Conservation (phyloP, 1,140 invertebrate genomes). For the Bombus haemorrhoidalis region DNA sequence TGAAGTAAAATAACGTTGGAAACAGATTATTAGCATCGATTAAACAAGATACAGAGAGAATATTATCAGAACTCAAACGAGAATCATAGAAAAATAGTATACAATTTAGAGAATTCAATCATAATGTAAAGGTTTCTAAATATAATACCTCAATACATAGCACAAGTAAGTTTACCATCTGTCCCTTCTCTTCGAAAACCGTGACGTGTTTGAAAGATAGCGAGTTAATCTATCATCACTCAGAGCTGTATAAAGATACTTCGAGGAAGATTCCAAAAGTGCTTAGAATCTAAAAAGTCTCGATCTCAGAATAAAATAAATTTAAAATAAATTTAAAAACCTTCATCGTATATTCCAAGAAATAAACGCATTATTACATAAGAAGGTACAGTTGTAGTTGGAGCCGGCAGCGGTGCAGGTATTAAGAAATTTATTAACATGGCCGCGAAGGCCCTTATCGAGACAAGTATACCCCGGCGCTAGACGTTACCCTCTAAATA, state of each 20-base stretch:
- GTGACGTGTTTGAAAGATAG: neutral
- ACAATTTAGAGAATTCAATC: no score
- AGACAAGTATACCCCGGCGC: slow-evolving; percentile 42
- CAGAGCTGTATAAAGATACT: neutral
- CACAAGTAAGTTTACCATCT: neutral
- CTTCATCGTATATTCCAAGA: neutral
- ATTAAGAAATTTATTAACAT: slow-evolving; percentile 54
- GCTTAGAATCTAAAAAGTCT: neutral
- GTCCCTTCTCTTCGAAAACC: neutral
- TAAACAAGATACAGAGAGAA: neutral
- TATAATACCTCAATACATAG: neutral
- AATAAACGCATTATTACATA: neutral
- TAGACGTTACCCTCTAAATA: slow-evolving; percentile 68
- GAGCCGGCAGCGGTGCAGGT: slow-evolving; percentile 6
- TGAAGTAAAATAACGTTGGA: neutral
- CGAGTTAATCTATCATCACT: neutral
- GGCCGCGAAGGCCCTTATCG: slow-evolving; percentile 27
- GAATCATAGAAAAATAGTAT: neutral
- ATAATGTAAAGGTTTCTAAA: no score
- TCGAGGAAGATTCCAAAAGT: neutral
- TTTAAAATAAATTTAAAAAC: neutral
- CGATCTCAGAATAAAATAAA: neutral
- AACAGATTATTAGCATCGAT: neutral
- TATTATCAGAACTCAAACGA: neutral
- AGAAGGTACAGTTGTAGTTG: neutral